phyloP scores from a whole-genome alignment of 2,888 invertebrate genomes.

The Amblyteles armatorius region DNA sequence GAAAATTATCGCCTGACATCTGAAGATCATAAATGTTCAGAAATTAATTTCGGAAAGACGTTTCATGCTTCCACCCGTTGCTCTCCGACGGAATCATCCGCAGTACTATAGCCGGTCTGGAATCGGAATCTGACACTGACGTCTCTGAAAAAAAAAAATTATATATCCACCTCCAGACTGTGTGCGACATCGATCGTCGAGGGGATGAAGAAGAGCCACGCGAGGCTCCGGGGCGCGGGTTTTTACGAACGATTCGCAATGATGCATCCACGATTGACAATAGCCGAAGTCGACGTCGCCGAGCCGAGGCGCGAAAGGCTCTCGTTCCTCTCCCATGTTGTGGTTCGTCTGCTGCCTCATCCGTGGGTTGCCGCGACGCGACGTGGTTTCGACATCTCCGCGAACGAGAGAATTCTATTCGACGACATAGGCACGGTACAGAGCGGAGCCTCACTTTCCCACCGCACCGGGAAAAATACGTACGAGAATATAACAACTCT shows the following conservation, averaged over 20 bases:
- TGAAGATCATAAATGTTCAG: neutral
- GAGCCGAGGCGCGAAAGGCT: slow-evolving; percentile 6
- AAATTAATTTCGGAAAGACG: neutral
- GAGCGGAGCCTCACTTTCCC: slow-evolving; percentile 23
- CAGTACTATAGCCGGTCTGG: neutral
- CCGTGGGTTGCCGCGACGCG: slow-evolving; percentile 42
- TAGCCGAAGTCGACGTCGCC: slow-evolving; percentile 21
- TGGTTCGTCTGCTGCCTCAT: slow-evolving; percentile 43
- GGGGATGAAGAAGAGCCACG: neutral
- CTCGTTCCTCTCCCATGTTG: neutral
- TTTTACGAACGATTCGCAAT: slow-evolving; percentile 61
- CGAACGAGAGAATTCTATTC: slow-evolving; percentile 66
- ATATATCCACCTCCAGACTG: neutral
- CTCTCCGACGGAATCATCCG: neutral
- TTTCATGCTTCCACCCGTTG: neutral
- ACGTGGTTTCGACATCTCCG: slow-evolving; percentile 68
- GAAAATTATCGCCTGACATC: no score
- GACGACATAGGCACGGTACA: slow-evolving; percentile 31
- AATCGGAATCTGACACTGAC: neutral
- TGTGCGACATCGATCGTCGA: neutral
- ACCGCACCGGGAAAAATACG: slow-evolving; percentile 23
- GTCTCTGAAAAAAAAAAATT: neutral
- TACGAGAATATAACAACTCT: neutral
- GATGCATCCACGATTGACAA: slow-evolving; percentile 52
- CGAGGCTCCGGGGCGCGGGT: neutral